A percentile compares a stretch with the other conserved stretches of the same genome.
Conservation (phyloP, 1,140 invertebrate species). For the Physella acuta region DNA sequence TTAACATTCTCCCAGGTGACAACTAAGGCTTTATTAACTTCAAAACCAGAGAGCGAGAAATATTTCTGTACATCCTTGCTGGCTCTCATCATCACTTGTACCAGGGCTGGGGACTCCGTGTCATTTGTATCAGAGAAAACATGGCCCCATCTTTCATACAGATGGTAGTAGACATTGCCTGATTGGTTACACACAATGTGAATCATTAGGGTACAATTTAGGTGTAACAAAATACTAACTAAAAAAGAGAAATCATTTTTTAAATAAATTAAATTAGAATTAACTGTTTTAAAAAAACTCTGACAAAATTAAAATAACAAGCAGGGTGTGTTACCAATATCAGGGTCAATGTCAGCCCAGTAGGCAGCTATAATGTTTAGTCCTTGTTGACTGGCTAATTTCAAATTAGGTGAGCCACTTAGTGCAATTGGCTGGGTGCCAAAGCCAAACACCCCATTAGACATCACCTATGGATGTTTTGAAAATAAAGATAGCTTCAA, state of each 20-base stretch:
- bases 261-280: too few relatives aligned
- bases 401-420: neutral
- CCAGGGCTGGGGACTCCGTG: neutral
- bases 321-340: too few relatives aligned
- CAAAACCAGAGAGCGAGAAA: neutral
- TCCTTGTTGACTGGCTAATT: neutral
- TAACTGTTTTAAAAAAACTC: too few relatives aligned
- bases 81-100: neutral
- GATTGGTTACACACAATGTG: too few relatives aligned
- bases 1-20: neutral
- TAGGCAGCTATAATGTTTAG: neutral
- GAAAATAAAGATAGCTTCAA: too few relatives aligned
- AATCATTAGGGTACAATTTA: too few relatives aligned
- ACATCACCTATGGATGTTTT: neutral
- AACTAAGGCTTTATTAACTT: neutral
- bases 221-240: too few relatives aligned
- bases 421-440: neutral
- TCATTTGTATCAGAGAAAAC: neutral
- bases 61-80: neutral
- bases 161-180: too few relatives aligned
- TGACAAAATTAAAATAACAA: too few relatives aligned
- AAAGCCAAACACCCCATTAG: neutral
- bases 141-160: conserved; percentile 1
- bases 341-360: conserved; percentile 1
- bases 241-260: too few relatives aligned